These are phyloP conservation scores for Enteromius unitaeniatus DNA, from an alignment of 2,797 vertebrate species.

Conservation along the genomic window DNA sequence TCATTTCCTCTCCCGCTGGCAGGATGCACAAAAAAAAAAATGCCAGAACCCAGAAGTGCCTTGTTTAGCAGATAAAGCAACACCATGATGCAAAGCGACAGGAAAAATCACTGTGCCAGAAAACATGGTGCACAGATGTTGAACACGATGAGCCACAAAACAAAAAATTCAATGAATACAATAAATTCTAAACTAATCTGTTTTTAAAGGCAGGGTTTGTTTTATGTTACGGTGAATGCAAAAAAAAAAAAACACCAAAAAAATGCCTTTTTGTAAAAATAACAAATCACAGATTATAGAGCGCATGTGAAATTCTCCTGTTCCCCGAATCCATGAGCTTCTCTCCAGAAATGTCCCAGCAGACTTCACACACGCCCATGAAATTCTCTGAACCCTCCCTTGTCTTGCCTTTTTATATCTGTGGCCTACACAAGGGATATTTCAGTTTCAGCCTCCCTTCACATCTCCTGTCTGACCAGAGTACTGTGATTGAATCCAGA, in stretches of 20 bases:
- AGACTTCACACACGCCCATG: constrained; percentile 15
- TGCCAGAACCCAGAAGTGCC: constrained; percentile 7
- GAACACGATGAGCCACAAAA: background rate
- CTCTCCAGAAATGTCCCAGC: constrained; percentile 17
- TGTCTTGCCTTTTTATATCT: constrained; percentile 33
- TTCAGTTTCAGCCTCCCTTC: constrained; percentile 22
- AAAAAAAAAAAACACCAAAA: background rate
- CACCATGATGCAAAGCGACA: constrained; percentile 9
- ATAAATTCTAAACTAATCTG: background rate
- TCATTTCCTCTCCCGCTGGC: constrained; percentile 3
- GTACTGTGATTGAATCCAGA: constrained; percentile 25
- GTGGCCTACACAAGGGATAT: constrained; percentile 19
- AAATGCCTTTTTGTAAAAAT: background rate
- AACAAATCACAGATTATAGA: constrained; percentile 7
- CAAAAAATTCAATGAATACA: background rate
- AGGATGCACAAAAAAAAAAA: background rate
- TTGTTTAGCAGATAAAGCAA: constrained; percentile 15
- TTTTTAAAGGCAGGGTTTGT: background rate
- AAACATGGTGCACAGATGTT: background rate
- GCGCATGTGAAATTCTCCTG: background rate
- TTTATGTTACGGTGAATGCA: background rate
- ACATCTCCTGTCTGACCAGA: constrained; percentile 12
- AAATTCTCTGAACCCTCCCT: constrained; percentile 6
- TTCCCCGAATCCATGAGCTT: background rate
- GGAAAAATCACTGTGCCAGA: constrained; percentile 2